Base-by-base conservation (phyloP, 2,797 vertebrate species). In the Gobio occitaniae region DNA sequence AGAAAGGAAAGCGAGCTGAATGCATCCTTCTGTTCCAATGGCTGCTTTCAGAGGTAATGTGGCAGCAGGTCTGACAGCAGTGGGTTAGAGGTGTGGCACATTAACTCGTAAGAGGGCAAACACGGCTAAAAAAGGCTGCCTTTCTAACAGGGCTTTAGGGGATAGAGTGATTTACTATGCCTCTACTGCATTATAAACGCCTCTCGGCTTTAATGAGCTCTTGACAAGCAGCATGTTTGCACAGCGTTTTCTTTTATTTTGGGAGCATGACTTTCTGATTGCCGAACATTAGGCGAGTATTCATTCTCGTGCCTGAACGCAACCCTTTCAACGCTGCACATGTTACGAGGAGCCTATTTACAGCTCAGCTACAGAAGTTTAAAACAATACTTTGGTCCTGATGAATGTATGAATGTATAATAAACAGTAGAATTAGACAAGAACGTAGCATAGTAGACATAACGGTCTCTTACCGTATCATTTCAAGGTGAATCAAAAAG, bases 101-200 rank as follows among this genome's bases (percentile, higher is more conserved):
- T 89, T 74, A 87, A 86, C 85, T 69, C 74, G 16, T 89, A 78
- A 80, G 83, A 87, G 88, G 82, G 88, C 86, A 87, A 89, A 89
- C 86, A 88, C 36, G 29, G 70, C 71, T 90, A 74, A 89, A 85
- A 79, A 78, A 86, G 88, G 91, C 90, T 85, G 87, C 88, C 86
- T 89, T 91, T 89, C 80, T 88, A 89, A 89, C 89, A 65, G 90
- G 83, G 88, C 92, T 93, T 85, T 50, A 72, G 91, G 91, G 91
- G 88, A 91, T 90, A 92, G 91, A 93, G 92, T 95, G 94, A 95
- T 94, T 94, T 94, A 95, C 91, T 93, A 91, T 92, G 92, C 92
- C 92, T 94, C 93, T 93, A 87, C 90, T 81, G 90, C 89, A 91
- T 91, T 93, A 91, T 92, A 94, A 94, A 94, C 86, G 92, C 84